Percentiles rank a stretch among this genome's conserved stretches.
These are phyloP conservation scores for Pararge aegeria DNA, from an alignment of 1,140 invertebrate genomes.

Conservation along the genomic window DNA sequence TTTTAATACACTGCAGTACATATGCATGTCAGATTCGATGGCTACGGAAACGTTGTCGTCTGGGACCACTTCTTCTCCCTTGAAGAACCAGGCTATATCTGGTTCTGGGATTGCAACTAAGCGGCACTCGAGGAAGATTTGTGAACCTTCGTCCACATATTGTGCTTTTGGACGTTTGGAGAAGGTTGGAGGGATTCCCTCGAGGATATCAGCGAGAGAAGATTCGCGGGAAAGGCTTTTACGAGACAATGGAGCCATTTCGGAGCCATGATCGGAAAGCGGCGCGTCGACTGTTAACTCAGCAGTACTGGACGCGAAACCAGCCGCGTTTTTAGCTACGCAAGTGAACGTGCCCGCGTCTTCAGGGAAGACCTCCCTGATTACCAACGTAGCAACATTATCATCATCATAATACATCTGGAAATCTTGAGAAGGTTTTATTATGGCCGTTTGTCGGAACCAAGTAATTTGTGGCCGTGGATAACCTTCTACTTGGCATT, in stretches of 20 bases:
- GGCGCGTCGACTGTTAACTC: slow-evolving; percentile 93
- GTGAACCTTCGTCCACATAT: slow-evolving; percentile 89
- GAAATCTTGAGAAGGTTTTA: slow-evolving; percentile 94
- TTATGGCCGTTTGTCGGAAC: slow-evolving; percentile 95
- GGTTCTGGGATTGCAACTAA: slow-evolving; percentile 94
- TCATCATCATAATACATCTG: slow-evolving; percentile 96
- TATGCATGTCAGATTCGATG: slow-evolving; percentile 93
- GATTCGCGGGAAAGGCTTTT: slow-evolving; percentile 93
- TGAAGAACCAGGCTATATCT: slow-evolving; percentile 91
- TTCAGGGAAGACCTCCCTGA: slow-evolving; percentile 97
- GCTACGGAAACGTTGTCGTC: slow-evolving; percentile 84
- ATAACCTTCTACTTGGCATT: slow-evolving; percentile 93
- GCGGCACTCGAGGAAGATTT: slow-evolving; percentile 91
- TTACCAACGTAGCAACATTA: slow-evolving; percentile 94
- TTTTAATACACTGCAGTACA: slow-evolving; percentile 90
- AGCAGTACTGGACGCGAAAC: slow-evolving; percentile 95
- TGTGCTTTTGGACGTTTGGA: slow-evolving; percentile 91
- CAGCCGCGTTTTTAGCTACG: slow-evolving; percentile 96
- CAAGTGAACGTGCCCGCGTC: slow-evolving; percentile 98
- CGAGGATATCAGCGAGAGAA: slow-evolving; percentile 92
- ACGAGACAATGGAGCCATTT: slow-evolving; percentile 88
- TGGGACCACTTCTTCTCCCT: slow-evolving; percentile 86
- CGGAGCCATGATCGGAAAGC: slow-evolving; percentile 93
- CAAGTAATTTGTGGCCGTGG: slow-evolving; percentile 96
- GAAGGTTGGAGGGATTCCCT: slow-evolving; percentile 96